phyloP scores from a whole-genome alignment of 2,797 vertebrate species.

The Strix occidentalis region DNA sequence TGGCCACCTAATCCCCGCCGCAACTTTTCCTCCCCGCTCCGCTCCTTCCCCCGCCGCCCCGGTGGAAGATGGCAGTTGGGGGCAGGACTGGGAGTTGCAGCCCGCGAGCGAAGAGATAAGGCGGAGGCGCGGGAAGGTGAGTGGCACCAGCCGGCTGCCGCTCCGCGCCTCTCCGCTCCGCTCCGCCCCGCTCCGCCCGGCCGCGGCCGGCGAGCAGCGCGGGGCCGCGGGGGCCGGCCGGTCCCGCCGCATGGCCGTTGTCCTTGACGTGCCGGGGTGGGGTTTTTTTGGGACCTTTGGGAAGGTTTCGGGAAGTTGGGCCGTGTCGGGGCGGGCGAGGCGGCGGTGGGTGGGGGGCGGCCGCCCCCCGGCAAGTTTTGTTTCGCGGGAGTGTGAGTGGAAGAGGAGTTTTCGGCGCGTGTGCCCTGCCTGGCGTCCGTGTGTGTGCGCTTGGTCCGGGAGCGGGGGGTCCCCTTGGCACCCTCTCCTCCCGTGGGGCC shows the following conservation, averaged over 20 bases:
- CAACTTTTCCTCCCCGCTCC: conserved; percentile 62
- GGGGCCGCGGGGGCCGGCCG: too few species aligned
- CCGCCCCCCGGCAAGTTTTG: not conserved
- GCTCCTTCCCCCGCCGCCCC: not conserved
- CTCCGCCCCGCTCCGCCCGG: not conserved
- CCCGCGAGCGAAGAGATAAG: conserved; percentile 35
- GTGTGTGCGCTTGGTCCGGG: not conserved
- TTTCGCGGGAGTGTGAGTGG: not conserved
- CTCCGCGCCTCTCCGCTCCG: not conserved
- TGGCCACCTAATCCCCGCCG: not conserved
- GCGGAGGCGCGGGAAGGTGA: conserved; percentile 35
- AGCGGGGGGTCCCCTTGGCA: too few species aligned
- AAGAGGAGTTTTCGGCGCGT: not conserved
- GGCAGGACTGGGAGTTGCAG: conserved; percentile 65
- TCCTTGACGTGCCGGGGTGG: not conserved
- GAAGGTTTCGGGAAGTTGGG: conserved; percentile 14
- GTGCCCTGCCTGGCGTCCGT: not conserved
- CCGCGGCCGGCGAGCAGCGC: not conserved
- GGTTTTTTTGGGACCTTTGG: not conserved
- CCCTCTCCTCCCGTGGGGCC: not conserved
- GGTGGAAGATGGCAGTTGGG: conserved; percentile 70
- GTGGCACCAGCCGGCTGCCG: not conserved
- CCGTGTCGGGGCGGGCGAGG: not conserved
- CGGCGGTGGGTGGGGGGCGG: not conserved
- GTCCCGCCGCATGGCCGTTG: not conserved